Evolutionary conservation across 2,797 vertebrate genomes (phyloP), one percentile per base, ranked within the genome.

Genomic region (Acrossocheilus wenchowensis): DNA sequence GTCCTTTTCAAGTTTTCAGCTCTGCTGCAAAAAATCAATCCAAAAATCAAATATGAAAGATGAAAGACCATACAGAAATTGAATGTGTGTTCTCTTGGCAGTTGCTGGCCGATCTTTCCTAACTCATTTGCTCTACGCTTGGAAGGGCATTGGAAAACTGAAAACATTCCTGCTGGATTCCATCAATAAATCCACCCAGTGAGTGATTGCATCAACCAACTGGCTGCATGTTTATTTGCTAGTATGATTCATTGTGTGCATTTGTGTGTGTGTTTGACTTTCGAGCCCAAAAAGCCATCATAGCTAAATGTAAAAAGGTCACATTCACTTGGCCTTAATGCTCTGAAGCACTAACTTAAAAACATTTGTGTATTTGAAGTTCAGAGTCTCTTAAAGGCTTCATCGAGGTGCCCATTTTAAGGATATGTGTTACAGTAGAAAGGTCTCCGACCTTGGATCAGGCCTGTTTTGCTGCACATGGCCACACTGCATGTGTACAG

Each of bases 111-210:
- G 52, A 86, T 81, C 68, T 72, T 86, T 73, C 78, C 54, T 74
- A 74, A 86, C 78, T 52, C 69, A 86, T 86, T 86, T 80, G 68
- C 48, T 39, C 79, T 79, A 57, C 17, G 79, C 11, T 85, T 89
- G 94, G 93, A 95, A 93, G 92, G 93, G 94, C 88, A 81, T 81
- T 77, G 91, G 57, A 85, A 91, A 89, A 90, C 90, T 89, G 86
- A 89, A 91, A 92, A 93, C 91, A 94, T 93, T 90, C 92, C 93
- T 87, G 81, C 88, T 88, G 89, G 91, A 93, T 93, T 93, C 91
- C 89, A 94, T 94, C 91, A 91, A 9, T 6, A 89, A 90, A 83
- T 90, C 86, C 83, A 87, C 87, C 89, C 91, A 91, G 90, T 78
- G 82, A 87, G 82, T 14, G 34, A 82, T 62, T 50, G 64, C 26